phyloP scores from a whole-genome alignment of 2,888 invertebrate genomes.

The Trissolcus japonicus region DNA sequence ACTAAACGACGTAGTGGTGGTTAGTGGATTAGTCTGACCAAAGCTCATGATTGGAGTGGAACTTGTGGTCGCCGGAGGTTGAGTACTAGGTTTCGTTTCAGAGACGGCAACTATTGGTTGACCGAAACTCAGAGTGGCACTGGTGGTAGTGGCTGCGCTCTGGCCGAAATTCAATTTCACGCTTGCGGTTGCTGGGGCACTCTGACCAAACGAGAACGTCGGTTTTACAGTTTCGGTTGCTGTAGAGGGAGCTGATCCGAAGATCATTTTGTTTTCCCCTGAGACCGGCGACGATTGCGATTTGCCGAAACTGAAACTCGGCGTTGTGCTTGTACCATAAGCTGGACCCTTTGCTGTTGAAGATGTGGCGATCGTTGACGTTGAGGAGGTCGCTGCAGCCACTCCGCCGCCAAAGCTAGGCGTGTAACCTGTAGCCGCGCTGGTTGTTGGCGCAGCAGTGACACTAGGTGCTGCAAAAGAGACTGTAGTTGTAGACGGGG shows the following conservation, averaged over 20 bases:
- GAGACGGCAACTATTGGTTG: not conserved
- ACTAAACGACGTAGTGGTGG: not conserved
- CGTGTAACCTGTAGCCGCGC: not conserved
- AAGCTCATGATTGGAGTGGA: not conserved
- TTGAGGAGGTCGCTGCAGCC: not conserved
- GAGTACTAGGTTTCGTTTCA: not conserved
- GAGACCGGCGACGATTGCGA: not conserved
- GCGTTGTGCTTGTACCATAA: constrained; percentile 4
- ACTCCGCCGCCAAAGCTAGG: not conserved
- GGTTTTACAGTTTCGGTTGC: not conserved
- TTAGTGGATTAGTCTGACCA: not conserved
- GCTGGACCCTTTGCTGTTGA: constrained; percentile 2
- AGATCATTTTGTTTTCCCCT: not conserved
- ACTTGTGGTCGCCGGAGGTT: not conserved
- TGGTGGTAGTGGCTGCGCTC: not conserved
- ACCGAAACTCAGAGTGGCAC: not conserved
- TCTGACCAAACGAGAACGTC: not conserved
- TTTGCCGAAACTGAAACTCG: constrained; percentile 11
- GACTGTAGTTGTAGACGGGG: not conserved
- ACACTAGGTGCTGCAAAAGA: not conserved
- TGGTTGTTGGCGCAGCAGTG: not conserved
- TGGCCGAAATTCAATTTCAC: not conserved
- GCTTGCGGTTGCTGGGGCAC: not conserved
- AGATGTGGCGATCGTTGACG: not conserved
- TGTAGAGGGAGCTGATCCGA: not conserved